Evolutionary conservation across 2,888 invertebrate genomes (phyloP), one percentile per base, ranked within the genome.

Genomic region (Sacculina carcini): DNA sequence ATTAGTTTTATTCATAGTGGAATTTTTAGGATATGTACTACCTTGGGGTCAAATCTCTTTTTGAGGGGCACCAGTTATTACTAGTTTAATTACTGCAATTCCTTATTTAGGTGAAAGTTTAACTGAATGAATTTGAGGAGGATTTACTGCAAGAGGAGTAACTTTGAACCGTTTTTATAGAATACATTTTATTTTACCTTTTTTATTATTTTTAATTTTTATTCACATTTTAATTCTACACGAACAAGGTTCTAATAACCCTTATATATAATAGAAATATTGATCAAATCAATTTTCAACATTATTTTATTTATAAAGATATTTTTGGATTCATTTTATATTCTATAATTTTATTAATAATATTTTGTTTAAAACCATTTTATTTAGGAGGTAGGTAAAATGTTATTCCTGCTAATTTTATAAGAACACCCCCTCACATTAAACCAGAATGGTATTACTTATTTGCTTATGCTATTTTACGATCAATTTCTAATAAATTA

Each of bases 371-470:
- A 67, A 63, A 67, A 57, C 57, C 67, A 58, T 60, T 77, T 65
- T 68, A 69, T 2, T 59, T 75, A 63, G 62, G 64, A 55, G 67
- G 65, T 5, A 78, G 78, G 0, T 72, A 74, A 68, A 70, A 69
- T 76, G 75, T 63, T 76, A 76, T 7, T 73, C 61, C 0, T 4
- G 62, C 1, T 69, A 81, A 79, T 67, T 81, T 78, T 67, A 75
- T 78, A 68, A 69, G 75, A 16, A 79, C 79, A 0, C 79, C 80
- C 0, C 63, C 72, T 7, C 80, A 80, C 62, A 81, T 81, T 69
- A 77, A 81, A 72, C 80, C 79, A 44, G 81, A 83, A 73, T 82
- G 79, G 75, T 82, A 82, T 64, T 83, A 81, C 61, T 64, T 82
- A 69, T 81, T 80, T 70, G 79, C 80, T 14, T 81, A 81, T 65